These are phyloP conservation scores for Pogonocichla stellata DNA, from an alignment of 2,113 vertebrate species.

Conservation along the genomic window DNA sequence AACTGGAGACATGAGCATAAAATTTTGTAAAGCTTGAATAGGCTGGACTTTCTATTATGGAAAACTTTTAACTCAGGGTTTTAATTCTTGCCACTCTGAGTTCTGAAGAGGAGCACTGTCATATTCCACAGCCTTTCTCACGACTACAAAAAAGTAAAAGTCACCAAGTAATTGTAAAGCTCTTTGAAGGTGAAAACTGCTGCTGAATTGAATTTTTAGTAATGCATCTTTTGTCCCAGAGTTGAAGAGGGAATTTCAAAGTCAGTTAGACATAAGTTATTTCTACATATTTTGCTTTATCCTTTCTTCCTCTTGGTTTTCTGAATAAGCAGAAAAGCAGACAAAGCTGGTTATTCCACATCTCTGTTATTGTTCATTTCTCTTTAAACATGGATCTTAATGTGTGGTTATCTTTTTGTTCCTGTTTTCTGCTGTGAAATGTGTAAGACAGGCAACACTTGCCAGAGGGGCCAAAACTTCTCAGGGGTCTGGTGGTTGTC, in stretches of 20 bases:
- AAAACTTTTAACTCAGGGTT: neutral
- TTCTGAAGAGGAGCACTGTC: neutral
- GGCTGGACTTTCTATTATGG: neutral
- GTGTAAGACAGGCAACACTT: neutral
- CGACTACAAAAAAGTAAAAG: neutral
- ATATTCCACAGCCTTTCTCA: neutral
- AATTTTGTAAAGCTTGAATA: neutral
- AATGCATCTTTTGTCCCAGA: neutral
- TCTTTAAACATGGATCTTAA: neutral
- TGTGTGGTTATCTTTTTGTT: neutral
- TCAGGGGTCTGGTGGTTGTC: neutral
- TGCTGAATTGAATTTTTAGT: neutral
- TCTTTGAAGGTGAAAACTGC: constrained; percentile 7
- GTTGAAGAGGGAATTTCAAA: constrained; percentile 2
- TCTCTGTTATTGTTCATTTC: neutral
- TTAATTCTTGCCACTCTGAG: neutral
- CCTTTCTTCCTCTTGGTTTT: neutral
- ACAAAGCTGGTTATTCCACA: neutral
- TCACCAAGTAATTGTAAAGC: neutral
- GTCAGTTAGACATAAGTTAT: neutral
- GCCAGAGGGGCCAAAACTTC: neutral
- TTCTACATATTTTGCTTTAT: neutral
- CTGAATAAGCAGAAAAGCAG: neutral
- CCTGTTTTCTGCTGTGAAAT: neutral
- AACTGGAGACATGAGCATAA: neutral